These are phyloP conservation scores for Thaumetopoea pityocampa DNA, from an alignment of 1,140 invertebrate genomes.

Conservation along the genomic window DNA sequence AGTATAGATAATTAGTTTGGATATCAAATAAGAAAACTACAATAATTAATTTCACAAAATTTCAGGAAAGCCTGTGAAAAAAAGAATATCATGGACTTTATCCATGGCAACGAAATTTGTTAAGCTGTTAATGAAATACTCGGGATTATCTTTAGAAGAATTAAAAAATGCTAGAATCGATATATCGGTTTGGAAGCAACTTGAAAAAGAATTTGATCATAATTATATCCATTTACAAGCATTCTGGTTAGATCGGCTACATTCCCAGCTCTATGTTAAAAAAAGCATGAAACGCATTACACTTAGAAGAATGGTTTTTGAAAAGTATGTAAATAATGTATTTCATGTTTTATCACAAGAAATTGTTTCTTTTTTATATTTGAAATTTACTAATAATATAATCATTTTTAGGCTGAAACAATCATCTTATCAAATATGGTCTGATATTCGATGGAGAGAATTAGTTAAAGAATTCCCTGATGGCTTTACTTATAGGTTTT, in stretches of 20 bases:
- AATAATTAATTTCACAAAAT: slow-evolving; percentile 9
- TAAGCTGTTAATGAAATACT: slow-evolving; percentile 35
- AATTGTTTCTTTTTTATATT: background rate
- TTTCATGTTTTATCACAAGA: background rate
- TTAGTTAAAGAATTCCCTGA: slow-evolving; percentile 40
- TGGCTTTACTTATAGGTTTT: slow-evolving; percentile 42
- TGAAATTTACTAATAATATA: slow-evolving; percentile 1
- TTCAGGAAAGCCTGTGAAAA: slow-evolving; percentile 37
- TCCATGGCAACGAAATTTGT: slow-evolving; percentile 43
- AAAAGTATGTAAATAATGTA: slow-evolving; percentile 40
- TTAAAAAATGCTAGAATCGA: slow-evolving; percentile 46
- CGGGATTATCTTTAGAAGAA: slow-evolving; percentile 36
- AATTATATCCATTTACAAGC: slow-evolving; percentile 34
- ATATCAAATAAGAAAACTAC: too few species aligned
- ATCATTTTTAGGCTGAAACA: slow-evolving; percentile 37
- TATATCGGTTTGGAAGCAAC: slow-evolving; percentile 40
- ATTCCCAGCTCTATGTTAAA: slow-evolving; percentile 53
- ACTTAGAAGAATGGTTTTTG: slow-evolving; percentile 35
- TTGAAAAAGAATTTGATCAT: slow-evolving; percentile 45
- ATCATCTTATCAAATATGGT: slow-evolving; percentile 45
- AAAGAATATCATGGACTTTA: slow-evolving; percentile 45
- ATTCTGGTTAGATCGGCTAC: slow-evolving; percentile 44
- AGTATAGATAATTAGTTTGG: too few species aligned
- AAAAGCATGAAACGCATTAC: slow-evolving; percentile 38
- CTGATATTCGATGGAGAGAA: slow-evolving; percentile 57